A percentile compares a stretch with the other conserved stretches of the same genome.
Evolutionary conservation across 2,113 vertebrate species (phyloP).

Genomic region (Sylvilagus bachmani): DNA sequence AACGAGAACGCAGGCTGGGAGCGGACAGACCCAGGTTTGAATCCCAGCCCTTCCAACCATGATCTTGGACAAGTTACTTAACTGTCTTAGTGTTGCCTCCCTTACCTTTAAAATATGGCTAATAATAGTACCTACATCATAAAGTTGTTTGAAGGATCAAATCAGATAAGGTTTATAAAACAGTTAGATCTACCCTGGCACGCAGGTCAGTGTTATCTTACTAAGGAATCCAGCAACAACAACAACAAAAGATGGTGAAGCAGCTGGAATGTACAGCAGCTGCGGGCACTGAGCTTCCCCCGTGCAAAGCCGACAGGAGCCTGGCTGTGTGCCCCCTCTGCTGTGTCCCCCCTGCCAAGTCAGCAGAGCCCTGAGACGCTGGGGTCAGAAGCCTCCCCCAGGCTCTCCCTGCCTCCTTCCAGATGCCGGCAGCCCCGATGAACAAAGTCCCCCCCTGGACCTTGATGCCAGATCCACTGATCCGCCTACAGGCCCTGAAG

Average conservation of each 20-base stretch:
- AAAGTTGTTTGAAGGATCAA: constrained; percentile 54
- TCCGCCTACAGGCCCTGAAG: background rate
- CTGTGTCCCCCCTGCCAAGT: background rate
- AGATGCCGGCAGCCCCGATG: background rate
- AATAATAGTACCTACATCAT: background rate
- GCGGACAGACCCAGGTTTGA: background rate
- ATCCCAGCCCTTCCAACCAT: background rate
- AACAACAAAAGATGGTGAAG: background rate
- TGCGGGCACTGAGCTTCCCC: background rate
- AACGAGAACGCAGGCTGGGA: background rate
- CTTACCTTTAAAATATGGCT: constrained; percentile 48
- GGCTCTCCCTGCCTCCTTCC: background rate
- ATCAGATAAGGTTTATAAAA: constrained; percentile 73
- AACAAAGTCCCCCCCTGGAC: background rate
- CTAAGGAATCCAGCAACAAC: constrained; percentile 46
- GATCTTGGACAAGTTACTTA: background rate
- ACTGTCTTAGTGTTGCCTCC: background rate
- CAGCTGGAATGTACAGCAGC: background rate
- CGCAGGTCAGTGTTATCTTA: constrained; percentile 5
- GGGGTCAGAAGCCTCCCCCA: background rate
- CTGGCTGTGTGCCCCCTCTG: background rate
- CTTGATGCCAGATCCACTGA: background rate
- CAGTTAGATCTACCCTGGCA: constrained; percentile 32
- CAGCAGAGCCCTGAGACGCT: background rate
- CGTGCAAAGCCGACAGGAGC: background rate